Evolutionary conservation across 1,140 invertebrate genomes (phyloP), one percentile per base, ranked within the genome.

Genomic region (Periplaneta americana): DNA sequence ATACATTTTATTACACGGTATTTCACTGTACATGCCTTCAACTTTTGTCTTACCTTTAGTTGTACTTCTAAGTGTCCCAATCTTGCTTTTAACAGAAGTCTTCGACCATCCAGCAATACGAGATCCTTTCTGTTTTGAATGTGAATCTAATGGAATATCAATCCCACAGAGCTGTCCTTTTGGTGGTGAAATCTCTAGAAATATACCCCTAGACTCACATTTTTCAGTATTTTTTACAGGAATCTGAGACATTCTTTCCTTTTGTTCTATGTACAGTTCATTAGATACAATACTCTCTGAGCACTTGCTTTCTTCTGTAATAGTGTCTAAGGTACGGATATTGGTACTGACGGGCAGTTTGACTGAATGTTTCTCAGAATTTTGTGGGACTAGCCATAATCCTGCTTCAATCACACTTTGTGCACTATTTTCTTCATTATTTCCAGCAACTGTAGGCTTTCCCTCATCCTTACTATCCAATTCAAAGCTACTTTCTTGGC

Each of bases 121-220:
- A 22, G 74, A 82, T 77, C 34, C n/a, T 80, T 18, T 35, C 28
- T 82, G 48, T 80, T 37, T 18, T 48, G 5, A 18, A 39, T 18
- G 32, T 82, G 31, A 74, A 66, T 78, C 39, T 66, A 39, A 31
- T 78, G 82, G 22, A 6, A 66, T n/a, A 66, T 18, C 75, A 83
- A 36, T 80, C 34, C n/a, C n/a, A 0, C 9, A n/a, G 11, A 22
- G 18, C 22, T 74, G 34, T 80, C 80, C 82, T 28, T 77, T 85
- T 28, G 86, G 86, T 11, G 87, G 87, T 10, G 87, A 87, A 34
- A 87, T 87, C 78, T 87, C 85, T 28, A 87, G 84, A 57, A 85
- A 85, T 22, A 84, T 35, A 32, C 39, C 75, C 80, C 79, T 82
- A 17, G 74, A 22, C 75, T 83, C 83, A 66, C 66, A 74, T 1